Base-by-base conservation (phyloP, 1,140 invertebrate genomes). In the Rhyzopertha dominica region DNA sequence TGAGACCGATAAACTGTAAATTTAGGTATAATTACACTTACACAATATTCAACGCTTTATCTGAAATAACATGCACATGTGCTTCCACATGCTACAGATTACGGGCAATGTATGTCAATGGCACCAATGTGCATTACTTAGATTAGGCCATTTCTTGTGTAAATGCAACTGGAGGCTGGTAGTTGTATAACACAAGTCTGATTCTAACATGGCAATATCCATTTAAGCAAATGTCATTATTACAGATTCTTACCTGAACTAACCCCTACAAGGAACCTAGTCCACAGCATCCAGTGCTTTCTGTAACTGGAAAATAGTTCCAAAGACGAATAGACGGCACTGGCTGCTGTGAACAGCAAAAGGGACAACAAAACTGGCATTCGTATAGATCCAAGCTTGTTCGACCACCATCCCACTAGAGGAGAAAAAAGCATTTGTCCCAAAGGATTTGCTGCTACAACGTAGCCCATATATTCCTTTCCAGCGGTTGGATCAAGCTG, bases 351-450 rank as follows among this genome's bases (percentile, higher is more conserved):
- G 62, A 90, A 91, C 18, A 92, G 63, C 13, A 74, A 63, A 37
- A 92, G 66, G 14, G 87, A 84, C 12, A 79, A 54, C 18, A 89
- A 67, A 18, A 92, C 67, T 1, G 89, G 87, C 28, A 82, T 55
- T 36, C 87, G 75, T 22, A 84, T 80, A 1, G 77, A 80, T 16
- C 78, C 78, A 4, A 81, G 64, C 55, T 76, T 80, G 67, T 91
- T 92, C 16, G 82, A 81, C 86, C 87, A 90, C 75, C 79, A 83
- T 12, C 91, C 91, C 41, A 92, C 76, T 43, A 93, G 62, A 7
- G 90, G 90, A 4, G 90, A 92, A 56, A 89, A 88, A 22, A 91
- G 62, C 77, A 94, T 83, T 73, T 94, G 90, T 3, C 84, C 90
- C 18, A 94, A 70, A 22, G 90, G 90, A 72, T 91, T 91, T 8